A percentile compares a stretch with the other conserved stretches of the same genome.
Evolutionary conservation across 2,888 invertebrate species (phyloP).

Genomic region (Cartodere bifasciata): DNA sequence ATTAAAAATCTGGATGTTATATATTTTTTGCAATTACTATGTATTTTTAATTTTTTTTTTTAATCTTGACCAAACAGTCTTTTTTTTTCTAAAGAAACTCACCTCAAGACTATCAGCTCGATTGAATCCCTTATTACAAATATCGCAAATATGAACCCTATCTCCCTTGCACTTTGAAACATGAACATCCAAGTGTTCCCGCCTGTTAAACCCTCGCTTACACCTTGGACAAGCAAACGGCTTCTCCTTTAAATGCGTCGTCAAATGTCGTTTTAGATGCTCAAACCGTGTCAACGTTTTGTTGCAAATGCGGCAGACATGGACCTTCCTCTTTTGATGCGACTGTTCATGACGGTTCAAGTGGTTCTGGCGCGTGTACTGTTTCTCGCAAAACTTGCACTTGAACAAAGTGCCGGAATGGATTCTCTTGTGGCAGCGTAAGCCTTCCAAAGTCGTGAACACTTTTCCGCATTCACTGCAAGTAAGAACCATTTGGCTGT

Average conservation of each 20-base stretch:
- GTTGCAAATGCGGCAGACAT: constrained; percentile 34
- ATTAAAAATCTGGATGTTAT: too few species aligned
- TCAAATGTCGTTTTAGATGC: constrained; percentile 32
- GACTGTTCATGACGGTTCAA: constrained; percentile 31
- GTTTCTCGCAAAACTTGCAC: constrained; percentile 32
- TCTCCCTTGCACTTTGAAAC: constrained; percentile 33
- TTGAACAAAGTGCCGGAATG: constrained; percentile 28
- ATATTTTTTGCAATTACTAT: too few species aligned
- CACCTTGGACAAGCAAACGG: constrained; percentile 32
- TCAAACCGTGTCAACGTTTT: constrained; percentile 32
- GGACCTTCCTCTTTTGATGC: constrained; percentile 30
- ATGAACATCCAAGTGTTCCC: constrained; percentile 32
- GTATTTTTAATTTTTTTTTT: too few species aligned
- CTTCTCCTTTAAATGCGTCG: constrained; percentile 33
- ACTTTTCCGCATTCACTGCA: constrained; percentile 31
- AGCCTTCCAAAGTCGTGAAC: constrained; percentile 32
- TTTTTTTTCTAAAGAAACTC: constrained; percentile 1
- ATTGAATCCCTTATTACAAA: constrained; percentile 36
- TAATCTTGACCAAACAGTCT: too few species aligned
- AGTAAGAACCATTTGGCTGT: constrained; percentile 30
- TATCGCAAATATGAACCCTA: constrained; percentile 34
- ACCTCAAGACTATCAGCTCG: constrained; percentile 32
- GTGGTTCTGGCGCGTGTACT: constrained; percentile 30
- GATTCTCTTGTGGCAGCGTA: constrained; percentile 19
- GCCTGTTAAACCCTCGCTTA: constrained; percentile 32